These are phyloP conservation scores for Rhinogobius similis DNA, from an alignment of 2,113 vertebrate genomes.

Conservation along the genomic window DNA sequence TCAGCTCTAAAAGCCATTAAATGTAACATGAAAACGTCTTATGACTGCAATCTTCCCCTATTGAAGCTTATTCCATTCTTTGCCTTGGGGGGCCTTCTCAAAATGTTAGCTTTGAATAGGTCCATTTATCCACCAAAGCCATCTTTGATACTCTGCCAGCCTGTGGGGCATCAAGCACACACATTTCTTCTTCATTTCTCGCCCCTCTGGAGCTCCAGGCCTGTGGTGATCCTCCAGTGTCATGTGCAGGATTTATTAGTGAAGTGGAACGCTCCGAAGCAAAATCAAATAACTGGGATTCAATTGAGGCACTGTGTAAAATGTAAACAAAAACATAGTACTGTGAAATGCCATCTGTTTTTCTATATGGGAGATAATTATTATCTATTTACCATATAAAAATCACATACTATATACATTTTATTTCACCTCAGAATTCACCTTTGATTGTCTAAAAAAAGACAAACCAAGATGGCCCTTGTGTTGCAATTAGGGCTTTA, in stretches of 20 bases:
- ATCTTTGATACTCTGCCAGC: slow-evolving; percentile 23
- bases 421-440: no score
- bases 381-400: not conserved
- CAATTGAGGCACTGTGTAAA: not conserved
- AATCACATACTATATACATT: no score
- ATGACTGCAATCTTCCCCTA: slow-evolving; percentile 42
- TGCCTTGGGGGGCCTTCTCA: slow-evolving; percentile 29
- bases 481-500: no score
- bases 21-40: slow-evolving; percentile 32
- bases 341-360: not conserved
- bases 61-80: slow-evolving; percentile 24
- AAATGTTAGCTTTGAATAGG: slow-evolving; percentile 41
- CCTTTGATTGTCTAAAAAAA: no score
- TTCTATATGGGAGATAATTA: no score
- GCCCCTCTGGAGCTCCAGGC: not conserved
- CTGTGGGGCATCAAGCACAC: slow-evolving; percentile 45
- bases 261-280: not conserved
- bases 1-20: slow-evolving; percentile 28
- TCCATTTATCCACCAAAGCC: slow-evolving; percentile 48
- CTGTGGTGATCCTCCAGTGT: slow-evolving; percentile 29
- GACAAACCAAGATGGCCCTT: no score
- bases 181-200: slow-evolving; percentile 41
- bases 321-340: not conserved
- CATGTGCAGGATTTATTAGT: slow-evolving; percentile 21
- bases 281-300: not conserved